These are phyloP conservation scores for Nothoprocta perdicaria DNA, from an alignment of 2,113 vertebrate genomes.

Conservation along the genomic window DNA sequence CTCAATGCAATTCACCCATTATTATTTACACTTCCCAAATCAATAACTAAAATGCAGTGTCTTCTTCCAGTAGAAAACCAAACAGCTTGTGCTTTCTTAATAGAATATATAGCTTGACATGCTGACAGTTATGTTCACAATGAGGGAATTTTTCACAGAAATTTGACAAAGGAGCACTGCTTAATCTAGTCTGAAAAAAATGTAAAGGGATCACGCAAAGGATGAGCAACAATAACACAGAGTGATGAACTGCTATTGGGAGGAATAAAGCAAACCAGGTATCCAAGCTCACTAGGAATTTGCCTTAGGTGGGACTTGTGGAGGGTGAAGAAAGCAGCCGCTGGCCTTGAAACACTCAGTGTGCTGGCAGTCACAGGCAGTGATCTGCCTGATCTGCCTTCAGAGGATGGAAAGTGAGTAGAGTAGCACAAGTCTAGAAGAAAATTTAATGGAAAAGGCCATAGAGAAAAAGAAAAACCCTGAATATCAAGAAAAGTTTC, in stretches of 20 bases:
- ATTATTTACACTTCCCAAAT: constrained; percentile 26
- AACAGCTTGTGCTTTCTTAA: constrained; percentile 35
- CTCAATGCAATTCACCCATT: constrained; percentile 37
- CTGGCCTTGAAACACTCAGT: accelerated
- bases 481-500: neutral
- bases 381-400: neutral
- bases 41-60: neutral
- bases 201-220: constrained; percentile 12
- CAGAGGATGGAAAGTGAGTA: neutral
- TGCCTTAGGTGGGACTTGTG: neutral
- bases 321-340: neutral
- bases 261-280: neutral
- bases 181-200: neutral
- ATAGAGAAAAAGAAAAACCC: neutral
- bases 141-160: constrained; percentile 43
- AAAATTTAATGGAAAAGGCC: neutral
- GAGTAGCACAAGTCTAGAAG: neutral
- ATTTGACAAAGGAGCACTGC: constrained; percentile 52
- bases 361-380: accelerated
- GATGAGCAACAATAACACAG: neutral
- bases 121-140: constrained; percentile 48
- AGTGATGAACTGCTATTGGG: neutral
- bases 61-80: constrained; percentile 13
- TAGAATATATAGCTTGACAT: constrained; percentile 52
- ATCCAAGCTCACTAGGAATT: neutral